These are phyloP conservation scores for Malacoraja senta DNA, from an alignment of 2,797 vertebrate genomes.

Conservation along the genomic window DNA sequence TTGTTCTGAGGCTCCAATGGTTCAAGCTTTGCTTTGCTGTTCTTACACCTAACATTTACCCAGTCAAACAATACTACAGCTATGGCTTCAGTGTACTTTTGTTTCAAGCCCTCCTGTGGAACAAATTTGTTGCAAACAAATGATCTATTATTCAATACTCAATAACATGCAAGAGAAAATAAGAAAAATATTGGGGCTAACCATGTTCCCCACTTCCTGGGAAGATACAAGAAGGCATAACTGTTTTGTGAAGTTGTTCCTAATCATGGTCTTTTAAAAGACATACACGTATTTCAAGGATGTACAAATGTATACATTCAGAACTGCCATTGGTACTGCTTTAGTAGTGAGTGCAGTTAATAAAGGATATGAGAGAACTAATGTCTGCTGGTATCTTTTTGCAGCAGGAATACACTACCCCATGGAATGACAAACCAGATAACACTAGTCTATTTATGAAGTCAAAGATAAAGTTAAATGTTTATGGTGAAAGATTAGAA, in stretches of 20 bases:
- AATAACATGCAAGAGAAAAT: background rate
- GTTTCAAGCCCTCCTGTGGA: constrained; percentile 39
- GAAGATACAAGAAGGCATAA: constrained; percentile 39
- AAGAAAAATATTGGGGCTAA: background rate
- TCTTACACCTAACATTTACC: background rate
- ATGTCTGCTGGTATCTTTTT: background rate
- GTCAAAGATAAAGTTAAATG: background rate
- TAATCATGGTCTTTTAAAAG: constrained; percentile 21
- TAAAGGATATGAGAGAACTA: background rate
- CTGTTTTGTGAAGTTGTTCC: constrained; percentile 22
- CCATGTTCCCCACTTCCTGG: background rate
- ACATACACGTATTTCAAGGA: background rate
- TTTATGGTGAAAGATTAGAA: background rate
- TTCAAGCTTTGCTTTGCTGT: background rate
- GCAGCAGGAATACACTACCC: background rate
- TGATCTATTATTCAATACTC: constrained; percentile 41
- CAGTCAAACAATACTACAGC: background rate
- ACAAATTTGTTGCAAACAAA: background rate
- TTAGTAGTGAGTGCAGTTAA: background rate
- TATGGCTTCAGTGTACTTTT: background rate
- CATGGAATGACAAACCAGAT: background rate
- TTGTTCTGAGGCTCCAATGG: background rate
- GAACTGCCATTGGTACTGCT: background rate
- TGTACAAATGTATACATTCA: background rate
- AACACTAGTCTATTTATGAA: background rate